Evolutionary conservation across 2,113 vertebrate species (phyloP), one percentile per base, ranked within the genome.

Genomic region (Scytalopus superciliaris): DNA sequence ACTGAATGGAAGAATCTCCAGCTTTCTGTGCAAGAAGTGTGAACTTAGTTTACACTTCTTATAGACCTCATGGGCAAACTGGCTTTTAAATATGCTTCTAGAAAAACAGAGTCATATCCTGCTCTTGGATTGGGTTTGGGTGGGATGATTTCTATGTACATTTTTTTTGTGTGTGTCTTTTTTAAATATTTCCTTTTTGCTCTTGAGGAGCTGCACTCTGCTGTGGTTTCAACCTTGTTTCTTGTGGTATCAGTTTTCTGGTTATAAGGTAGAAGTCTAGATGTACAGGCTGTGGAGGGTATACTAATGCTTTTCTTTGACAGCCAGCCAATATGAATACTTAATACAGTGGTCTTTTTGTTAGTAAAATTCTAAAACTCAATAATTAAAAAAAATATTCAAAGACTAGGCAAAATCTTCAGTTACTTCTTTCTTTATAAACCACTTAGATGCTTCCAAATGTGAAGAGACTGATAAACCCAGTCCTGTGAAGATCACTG

Each of bases 401-500:
- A 56, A 86, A 68, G 18, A 5, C 9, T 73, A 57, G 33, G 11
- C 5, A 6, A 57, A 83, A 52, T 63, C 23, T 53, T 69, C 40
- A 86, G 4, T 70, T 42, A 50, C 19, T 47, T 47, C 4, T 69
- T 89, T 63, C 84, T 93, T 74, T 89, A 30, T 95, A 60, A 72
- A 89, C 24, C 25, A 56, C 64, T 67, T 93, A 98, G 98, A 53
- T 87, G 47, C 57, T 83, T 60, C 91, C 92, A 96, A 97, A 70
- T 52, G 33, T 55, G 87, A 97, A 91, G 97, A 98, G 92, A 81
- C 40, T 77, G 86, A 87, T 14, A 97, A 97, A 72, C 42, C 62
- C 50, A 97, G 95, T 87, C 95, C 96, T 91, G 72, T 96, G 93
- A 98, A 94, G 93, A 95, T n/a, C 3, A 55, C 80, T 7, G 80